phyloP scores from a whole-genome alignment of 1,140 invertebrate genomes.

The Drosophila guanche region DNA sequence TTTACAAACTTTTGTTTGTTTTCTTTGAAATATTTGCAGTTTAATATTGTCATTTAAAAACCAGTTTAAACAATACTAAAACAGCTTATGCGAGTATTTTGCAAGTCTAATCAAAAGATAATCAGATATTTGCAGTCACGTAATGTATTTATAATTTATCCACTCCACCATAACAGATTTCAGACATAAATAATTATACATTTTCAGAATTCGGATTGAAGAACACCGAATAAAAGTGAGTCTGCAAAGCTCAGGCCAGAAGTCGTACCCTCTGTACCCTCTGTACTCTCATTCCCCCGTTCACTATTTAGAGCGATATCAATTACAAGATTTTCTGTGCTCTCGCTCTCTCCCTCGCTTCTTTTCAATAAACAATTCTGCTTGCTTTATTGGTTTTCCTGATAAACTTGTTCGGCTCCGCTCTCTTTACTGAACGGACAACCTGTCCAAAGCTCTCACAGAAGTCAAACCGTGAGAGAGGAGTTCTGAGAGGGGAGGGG shows the following conservation, averaged over 20 bases:
- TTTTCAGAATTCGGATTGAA: slow-evolving; percentile 31
- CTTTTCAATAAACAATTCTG: slow-evolving; percentile 71
- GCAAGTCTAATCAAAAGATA: slow-evolving; percentile 24
- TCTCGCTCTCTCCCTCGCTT: slow-evolving; percentile 10
- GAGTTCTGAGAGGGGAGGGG: background rate
- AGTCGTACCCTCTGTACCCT: too few species aligned
- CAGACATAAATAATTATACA: slow-evolving; percentile 8
- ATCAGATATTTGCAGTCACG: slow-evolving; percentile 30
- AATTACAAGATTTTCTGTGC: slow-evolving; percentile 45
- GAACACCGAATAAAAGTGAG: slow-evolving; percentile 49
- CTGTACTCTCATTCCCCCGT: slow-evolving; percentile 32
- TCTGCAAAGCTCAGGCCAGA: slow-evolving; percentile 45
- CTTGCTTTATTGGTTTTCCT: slow-evolving; percentile 74
- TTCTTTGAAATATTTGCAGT: background rate
- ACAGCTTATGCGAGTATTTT: slow-evolving; percentile 8
- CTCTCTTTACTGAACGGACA: slow-evolving; percentile 24
- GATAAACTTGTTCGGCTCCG: slow-evolving; percentile 70
- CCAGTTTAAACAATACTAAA: background rate
- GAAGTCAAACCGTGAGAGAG: background rate
- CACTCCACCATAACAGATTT: slow-evolving; percentile 25
- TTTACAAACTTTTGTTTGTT: too few species aligned
- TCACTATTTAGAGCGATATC: slow-evolving; percentile 32
- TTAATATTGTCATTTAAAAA: background rate
- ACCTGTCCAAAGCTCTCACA: slow-evolving; percentile 25
- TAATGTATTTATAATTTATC: slow-evolving; percentile 37